Conservation (phyloP, 2,797 vertebrate species). For the Discoglossus pictus region DNA sequence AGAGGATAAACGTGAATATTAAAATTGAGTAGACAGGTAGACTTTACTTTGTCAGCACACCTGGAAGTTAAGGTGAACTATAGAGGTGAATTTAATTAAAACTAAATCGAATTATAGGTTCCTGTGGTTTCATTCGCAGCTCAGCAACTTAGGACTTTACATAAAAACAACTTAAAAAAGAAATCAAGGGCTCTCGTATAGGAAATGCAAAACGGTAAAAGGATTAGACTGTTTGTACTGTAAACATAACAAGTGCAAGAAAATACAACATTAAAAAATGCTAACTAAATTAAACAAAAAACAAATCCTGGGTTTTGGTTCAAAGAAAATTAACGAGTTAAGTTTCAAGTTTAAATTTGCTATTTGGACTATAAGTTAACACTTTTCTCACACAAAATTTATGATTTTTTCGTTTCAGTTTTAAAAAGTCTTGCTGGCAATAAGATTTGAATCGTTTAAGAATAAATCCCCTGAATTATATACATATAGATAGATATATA, state of each 20-base stretch:
- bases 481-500: no score
- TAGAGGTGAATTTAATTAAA: conserved; percentile 16
- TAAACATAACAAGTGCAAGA: conserved; percentile 51
- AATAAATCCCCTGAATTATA: no score
- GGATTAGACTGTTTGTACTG: conserved; percentile 57
- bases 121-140: background rate
- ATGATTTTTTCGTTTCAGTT: no score
- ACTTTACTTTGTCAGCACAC: conserved; percentile 11
- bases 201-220: conserved; percentile 61
- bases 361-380: no score
- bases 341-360: no score
- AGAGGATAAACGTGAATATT: no score
- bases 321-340: no score
- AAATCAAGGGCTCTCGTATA: conserved; percentile 10
- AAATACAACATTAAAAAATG: background rate
- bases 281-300: background rate
- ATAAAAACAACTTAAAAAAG: conserved; percentile 5
- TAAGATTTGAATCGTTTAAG: no score
- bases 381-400: no score
- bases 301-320: no score
- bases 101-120: conserved; percentile 12
- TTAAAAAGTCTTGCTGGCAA: no score
- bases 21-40: no score
- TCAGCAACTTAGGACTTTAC: conserved; percentile 3
- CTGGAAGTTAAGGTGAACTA: background rate